Percentiles rank a stretch among this genome's conserved stretches.
Evolutionary conservation across 2,888 invertebrate species (phyloP).

Genomic region (Phyllotreta striolata): DNA sequence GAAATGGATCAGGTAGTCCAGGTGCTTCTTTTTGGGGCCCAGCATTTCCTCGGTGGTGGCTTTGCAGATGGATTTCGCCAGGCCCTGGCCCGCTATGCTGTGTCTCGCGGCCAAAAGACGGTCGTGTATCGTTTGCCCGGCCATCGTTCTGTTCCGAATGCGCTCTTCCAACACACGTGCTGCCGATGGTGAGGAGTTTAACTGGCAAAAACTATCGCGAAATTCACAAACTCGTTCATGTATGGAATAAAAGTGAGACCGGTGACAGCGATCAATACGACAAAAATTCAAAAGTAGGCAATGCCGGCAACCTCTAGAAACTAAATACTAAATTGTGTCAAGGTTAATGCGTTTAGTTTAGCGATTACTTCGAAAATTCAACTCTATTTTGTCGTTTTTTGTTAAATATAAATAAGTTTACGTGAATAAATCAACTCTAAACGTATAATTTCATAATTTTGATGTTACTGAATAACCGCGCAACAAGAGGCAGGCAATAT

Average conservation of each 20-base stretch:
- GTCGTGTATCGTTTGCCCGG: conserved; percentile 98
- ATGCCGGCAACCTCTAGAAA: conserved; percentile 19
- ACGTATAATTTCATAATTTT: neutral
- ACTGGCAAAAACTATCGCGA: neutral
- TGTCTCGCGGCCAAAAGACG: conserved; percentile 97
- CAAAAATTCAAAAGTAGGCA: conserved; percentile 30
- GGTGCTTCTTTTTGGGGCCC: conserved; percentile 99
- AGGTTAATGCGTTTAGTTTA: neutral
- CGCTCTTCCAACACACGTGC: conserved; percentile 14
- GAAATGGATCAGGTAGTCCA: conserved; percentile 99
- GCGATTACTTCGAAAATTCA: no score
- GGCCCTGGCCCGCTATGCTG: conserved; percentile 98
- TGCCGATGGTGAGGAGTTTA: no score
- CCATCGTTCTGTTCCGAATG: conserved; percentile 66
- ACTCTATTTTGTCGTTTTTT: no score
- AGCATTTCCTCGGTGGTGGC: conserved; percentile 99
- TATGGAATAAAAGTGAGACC: conserved; percentile 29
- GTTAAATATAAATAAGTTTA: neutral
- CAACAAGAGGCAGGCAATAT: no score
- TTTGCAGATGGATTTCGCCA: conserved; percentile 99
- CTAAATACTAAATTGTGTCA: conserved; percentile 21
- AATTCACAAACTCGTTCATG: conserved; percentile 29
- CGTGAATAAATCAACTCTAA: no score
- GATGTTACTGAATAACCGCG: neutral
- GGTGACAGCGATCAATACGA: conserved; percentile 33